Conservation (phyloP, 2,113 vertebrate genomes). For the Colinus virginianus region DNA sequence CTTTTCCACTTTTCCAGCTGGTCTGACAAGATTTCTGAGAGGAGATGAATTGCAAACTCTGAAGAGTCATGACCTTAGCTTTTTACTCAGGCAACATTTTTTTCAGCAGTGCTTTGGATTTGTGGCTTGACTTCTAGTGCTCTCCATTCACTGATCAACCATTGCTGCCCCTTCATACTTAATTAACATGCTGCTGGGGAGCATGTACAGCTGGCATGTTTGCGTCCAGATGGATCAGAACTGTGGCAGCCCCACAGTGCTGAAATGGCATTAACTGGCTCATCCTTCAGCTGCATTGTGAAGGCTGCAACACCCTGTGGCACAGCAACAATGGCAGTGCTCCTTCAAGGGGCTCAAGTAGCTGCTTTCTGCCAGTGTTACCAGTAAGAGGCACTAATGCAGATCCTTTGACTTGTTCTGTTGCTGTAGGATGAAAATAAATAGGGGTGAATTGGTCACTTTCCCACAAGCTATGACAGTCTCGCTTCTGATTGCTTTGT, state of each 20-base stretch:
- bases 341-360: neutral
- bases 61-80: neutral
- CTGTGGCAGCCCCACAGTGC: neutral
- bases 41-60: neutral
- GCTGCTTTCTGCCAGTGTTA: neutral
- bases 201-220: neutral
- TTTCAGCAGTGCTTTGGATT: neutral
- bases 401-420: neutral
- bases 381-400: neutral
- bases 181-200: neutral
- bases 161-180: rapidly evolving
- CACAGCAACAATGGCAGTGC: neutral
- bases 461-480: neutral
- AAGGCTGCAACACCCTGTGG: neutral
- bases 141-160: neutral
- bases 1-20: neutral
- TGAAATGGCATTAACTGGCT: slow-evolving; percentile 10
- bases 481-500: rapidly evolving
- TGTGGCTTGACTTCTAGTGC: neutral
- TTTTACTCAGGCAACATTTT: neutral
- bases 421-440: neutral
- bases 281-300: neutral
- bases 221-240: neutral
- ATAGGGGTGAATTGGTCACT: neutral
- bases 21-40: neutral